Evolutionary conservation across 2,797 vertebrate genomes (phyloP).

Genomic region (Monodelphis domestica): DNA sequence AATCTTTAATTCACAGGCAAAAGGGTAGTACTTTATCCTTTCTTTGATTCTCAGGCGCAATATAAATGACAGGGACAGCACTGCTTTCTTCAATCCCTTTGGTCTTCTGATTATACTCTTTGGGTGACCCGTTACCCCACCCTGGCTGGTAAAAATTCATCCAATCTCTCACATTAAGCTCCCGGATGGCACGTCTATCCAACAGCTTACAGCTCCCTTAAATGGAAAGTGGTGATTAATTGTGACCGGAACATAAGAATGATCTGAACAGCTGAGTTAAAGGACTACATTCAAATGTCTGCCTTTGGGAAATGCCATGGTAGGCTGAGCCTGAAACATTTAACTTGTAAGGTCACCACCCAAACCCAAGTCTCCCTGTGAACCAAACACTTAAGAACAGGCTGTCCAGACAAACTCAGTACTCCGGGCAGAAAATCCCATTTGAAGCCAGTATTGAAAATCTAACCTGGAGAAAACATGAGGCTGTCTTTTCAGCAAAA

Average conservation of each 20-base stretch:
- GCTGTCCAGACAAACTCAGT: not conserved
- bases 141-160: not conserved
- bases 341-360: not conserved
- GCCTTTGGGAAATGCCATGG: not conserved
- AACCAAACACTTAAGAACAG: not conserved
- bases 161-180: constrained; percentile 1
- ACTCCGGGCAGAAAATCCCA: not conserved
- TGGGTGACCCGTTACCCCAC: not conserved
- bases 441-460: not conserved
- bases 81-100: not conserved
- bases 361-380: not conserved
- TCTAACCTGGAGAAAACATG: not conserved
- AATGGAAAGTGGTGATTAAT: not conserved
- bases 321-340: not conserved
- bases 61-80: not conserved
- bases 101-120: constrained; percentile 31
- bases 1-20: not conserved
- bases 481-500: not conserved
- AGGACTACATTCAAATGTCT: constrained; percentile 4
- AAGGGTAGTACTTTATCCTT: not conserved
- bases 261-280: constrained; percentile 7
- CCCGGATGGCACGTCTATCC: not conserved
- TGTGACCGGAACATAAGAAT: constrained; percentile 17
- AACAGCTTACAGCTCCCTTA: not conserved
- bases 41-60: constrained; percentile 20